Base-by-base conservation (phyloP, 2,113 vertebrate species). In the Cariama cristata region DNA sequence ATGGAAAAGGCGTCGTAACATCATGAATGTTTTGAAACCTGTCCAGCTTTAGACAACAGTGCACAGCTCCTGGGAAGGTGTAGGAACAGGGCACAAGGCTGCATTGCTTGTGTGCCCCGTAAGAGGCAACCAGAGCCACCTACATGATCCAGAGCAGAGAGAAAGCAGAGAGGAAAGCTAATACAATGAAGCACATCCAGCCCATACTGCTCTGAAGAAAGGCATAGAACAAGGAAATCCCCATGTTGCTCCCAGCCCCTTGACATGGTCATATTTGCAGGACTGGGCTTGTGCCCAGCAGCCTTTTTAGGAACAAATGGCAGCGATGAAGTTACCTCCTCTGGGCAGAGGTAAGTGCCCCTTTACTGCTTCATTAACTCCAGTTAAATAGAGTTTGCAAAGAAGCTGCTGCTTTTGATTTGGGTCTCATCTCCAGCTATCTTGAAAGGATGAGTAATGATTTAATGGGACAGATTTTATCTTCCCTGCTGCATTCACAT, bases 381-480 rank as follows among this genome's bases (percentile, higher is more conserved):
- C 50, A 22, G 76, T 97, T 94, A 93, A 96, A 82, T 26, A 74
- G 72, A 82, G 38, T 64, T 93, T 79, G 85, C 83, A 85, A 97
- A 95, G 69, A 60, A 80, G 42, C 52, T 91, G 79, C 67, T 88
- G 86, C 76, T 87, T 95, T 92, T 88, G 83, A 72, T 80, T 86
- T 89, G 44, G 45, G 58, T 93, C 55, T 82, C 47, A 80, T 83
- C 72, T 88, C 85, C 85, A 49, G 53, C 86, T 93, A 82, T 81
- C 74, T 86, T 91, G 66, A 90, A 88, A 97, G 69, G 56, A 92
- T 90, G 55, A 98, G 33, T 89, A 88, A 95, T 91, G 77, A 92
- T 90, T 91, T 94, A 95, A 95, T 56, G 42, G 85, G 47, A 81
- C 73, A 82, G 94, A 91, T 88, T 96, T 97, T 84, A 79, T 86